Conservation (phyloP, 1,140 invertebrate genomes). For the Neelides sp. region DNA sequence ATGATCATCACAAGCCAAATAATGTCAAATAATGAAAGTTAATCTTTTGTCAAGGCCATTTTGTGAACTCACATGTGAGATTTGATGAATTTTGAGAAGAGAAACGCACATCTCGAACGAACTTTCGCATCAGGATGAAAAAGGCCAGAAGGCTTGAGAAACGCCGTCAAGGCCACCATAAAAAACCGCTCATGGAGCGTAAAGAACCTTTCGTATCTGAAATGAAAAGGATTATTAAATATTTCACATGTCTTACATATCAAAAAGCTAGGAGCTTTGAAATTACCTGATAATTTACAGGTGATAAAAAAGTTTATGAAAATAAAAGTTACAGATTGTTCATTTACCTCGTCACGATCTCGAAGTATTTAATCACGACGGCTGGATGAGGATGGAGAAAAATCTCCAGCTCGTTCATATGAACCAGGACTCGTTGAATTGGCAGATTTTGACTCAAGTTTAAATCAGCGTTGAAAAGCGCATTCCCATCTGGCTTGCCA, state of each 20-base stretch:
- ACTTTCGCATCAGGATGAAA: conserved; percentile 39
- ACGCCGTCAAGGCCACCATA: conserved; percentile 40
- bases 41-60: neutral
- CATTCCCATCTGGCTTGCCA: no score
- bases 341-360: conserved; percentile 37
- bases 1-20: conserved; percentile 1
- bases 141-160: conserved; percentile 44
- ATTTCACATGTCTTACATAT: neutral
- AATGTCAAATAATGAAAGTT: conserved; percentile 6
- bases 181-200: conserved; percentile 40
- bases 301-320: neutral
- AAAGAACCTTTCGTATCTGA: conserved; percentile 46
- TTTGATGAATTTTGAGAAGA: conserved; percentile 46
- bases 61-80: conserved; percentile 16
- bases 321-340: neutral
- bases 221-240: neutral
- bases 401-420: conserved; percentile 39
- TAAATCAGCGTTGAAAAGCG: conserved; percentile 39
- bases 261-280: no score
- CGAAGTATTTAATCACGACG: conserved; percentile 44
- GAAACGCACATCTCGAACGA: conserved; percentile 41
- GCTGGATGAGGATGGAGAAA: conserved; percentile 39
- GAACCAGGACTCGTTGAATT: conserved; percentile 41
- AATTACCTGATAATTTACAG: no score
- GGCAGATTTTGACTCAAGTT: conserved; percentile 30